Base-by-base conservation (phyloP, 2,113 vertebrate species). In the Rhinoderma darwinii region DNA sequence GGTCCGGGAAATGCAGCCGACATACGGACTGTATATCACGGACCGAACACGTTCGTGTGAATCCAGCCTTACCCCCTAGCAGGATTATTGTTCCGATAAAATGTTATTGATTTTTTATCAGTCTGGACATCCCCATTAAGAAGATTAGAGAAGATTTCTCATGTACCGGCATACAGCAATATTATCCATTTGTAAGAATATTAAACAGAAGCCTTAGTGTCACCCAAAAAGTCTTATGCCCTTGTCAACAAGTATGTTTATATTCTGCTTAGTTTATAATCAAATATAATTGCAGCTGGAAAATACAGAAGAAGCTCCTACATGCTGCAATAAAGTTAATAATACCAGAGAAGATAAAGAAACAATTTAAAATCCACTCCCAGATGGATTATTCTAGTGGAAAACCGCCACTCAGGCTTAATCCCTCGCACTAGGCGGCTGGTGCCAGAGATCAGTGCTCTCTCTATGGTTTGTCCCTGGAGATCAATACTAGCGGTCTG, bases 391-490 rank as follows among this genome's bases (percentile, higher is more conserved):
- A 80, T 11, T 37, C 32, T 18, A 56, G 77, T 32, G 59, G 51
- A 11, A 80, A 35, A 80, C 17, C n/a, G 51, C 77, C 35, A 80
- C 37, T 80, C 32, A 56, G 32, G 35, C 20, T 37, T 59, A 80
- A 80, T 80, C 77, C 54, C 37, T 18, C 77, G 25, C 32, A 59
- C 51, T 25, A 56, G 77, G 44, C 59, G 77, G 50, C 27, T 80
- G 51, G 27, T 39, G n/a, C 32, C 22, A 59, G 35, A 59, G 51
- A 80, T 37, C 77, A 56, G 32, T 37, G 51, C 50, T 56, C 27
- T 66, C 6, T 17, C 74, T 76, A 50, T 30, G 43, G 43, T 5
- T 9, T 27, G n/a, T 50, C 44, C n/a, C 43, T 17, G 43, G 41
- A 12, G n/a, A 68, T 15, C 37, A 47, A 8, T 75, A 3, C 25